phyloP scores from a whole-genome alignment of 2,888 invertebrate genomes.

The Stenolophus ochropezus region DNA sequence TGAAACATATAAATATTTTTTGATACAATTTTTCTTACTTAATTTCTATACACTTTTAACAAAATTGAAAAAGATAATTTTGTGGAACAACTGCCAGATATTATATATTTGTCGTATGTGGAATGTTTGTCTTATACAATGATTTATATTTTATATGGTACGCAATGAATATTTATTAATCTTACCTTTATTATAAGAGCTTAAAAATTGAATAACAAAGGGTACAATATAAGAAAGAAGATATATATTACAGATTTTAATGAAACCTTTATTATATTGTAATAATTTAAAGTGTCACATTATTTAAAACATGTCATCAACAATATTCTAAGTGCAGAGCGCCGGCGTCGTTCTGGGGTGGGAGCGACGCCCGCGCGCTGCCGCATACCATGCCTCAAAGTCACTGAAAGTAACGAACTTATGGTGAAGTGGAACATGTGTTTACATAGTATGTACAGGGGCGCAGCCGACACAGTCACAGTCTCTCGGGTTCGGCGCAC shows the following conservation, averaged over 20 bases:
- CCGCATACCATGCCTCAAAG: constrained; percentile 56
- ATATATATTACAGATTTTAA: constrained; percentile 56
- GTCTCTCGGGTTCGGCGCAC: constrained; percentile 45
- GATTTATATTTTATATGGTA: too few species aligned
- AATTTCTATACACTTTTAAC: too few species aligned
- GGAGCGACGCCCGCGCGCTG: constrained; percentile 21
- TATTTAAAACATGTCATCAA: constrained; percentile 68
- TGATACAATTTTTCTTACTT: too few species aligned
- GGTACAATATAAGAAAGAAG: constrained; percentile 15
- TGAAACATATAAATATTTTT: too few species aligned
- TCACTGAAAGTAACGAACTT: constrained; percentile 59
- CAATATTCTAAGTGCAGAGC: constrained; percentile 55
- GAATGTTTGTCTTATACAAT: too few species aligned
- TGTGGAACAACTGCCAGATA: too few species aligned
- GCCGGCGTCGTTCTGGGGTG: constrained; percentile 22
- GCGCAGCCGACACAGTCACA: constrained; percentile 42
- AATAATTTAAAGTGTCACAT: constrained; percentile 70
- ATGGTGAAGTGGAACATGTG: constrained; percentile 58
- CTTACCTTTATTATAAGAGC: too few species aligned
- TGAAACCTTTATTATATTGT: constrained; percentile 68
- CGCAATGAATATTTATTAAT: too few species aligned
- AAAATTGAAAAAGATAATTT: too few species aligned
- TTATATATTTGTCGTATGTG: too few species aligned
- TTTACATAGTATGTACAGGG: constrained; percentile 60
- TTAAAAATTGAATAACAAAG: background rate